phyloP scores from a whole-genome alignment of 35 echinoderm and acorn worm species.

The Stichopus chloronotus region DNA sequence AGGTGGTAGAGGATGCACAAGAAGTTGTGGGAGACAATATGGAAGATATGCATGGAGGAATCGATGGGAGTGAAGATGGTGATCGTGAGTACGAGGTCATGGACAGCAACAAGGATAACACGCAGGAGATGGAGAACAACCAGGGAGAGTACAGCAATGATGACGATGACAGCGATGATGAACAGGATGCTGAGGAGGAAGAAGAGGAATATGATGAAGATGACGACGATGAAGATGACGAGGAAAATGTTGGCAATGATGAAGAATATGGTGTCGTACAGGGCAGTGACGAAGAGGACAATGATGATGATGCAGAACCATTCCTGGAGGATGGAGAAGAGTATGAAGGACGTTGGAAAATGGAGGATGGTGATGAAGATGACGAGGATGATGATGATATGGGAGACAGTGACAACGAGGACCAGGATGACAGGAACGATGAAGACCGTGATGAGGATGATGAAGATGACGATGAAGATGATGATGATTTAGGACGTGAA shows the following conservation, averaged over 20 bases:
- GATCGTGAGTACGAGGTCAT: constrained; percentile 22
- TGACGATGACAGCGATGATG: constrained; percentile 22
- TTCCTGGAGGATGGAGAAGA: constrained; percentile 24
- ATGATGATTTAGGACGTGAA: constrained; percentile 23
- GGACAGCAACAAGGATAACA: not conserved
- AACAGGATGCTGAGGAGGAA: constrained; percentile 16
- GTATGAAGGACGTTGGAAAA: not conserved
- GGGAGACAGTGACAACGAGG: not conserved
- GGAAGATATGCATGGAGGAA: constrained; percentile 13
- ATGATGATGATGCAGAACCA: constrained; percentile 39
- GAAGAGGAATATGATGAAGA: constrained; percentile 24
- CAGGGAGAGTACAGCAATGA: not conserved
- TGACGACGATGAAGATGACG: not conserved
- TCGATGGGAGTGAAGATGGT: not conserved
- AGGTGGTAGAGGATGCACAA: not conserved
- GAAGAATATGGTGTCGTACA: constrained; percentile 10
- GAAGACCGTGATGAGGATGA: constrained; percentile 19
- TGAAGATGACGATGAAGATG: not conserved
- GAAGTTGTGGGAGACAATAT: constrained; percentile 5
- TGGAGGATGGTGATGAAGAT: constrained; percentile 12
- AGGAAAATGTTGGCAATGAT: constrained; percentile 18
- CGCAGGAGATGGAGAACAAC: not conserved
- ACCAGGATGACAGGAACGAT: constrained; percentile 11
- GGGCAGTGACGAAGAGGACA: constrained; percentile 17
- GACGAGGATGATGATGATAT: constrained; percentile 6